Base-by-base conservation (phyloP, 1,140 invertebrate species). In the Dysdera silvatica region DNA sequence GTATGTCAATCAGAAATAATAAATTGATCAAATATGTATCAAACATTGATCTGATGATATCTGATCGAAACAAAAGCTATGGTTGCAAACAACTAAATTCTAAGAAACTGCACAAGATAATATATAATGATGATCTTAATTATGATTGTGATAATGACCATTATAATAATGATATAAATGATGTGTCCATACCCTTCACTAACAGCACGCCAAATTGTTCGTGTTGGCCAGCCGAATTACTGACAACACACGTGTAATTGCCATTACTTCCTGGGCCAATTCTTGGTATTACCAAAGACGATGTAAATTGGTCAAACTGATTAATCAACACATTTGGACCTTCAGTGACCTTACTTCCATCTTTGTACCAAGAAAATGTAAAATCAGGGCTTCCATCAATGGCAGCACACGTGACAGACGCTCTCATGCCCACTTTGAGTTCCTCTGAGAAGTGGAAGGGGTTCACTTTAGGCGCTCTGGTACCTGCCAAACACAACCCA, bases 401-500 rank as follows among this genome's bases (percentile, higher is more conserved):
- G 3, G 69, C 60, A 3, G 68, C 32, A 41, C 69, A 70, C 23
- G 82, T 81, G 31, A 87, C 74, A 69, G 81, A 78, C 24, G 78
- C 78, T 63, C 80, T 77, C 63, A 80, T 86, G 37, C 87, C 87
- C 69, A 84, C 82, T 47, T 84, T 80, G 53, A 87, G 82, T 23
- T 83, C 82, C 8, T 51, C 32, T 2, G 68, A 31, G 63, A 70
- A 68, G 14, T 62, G 56, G 33, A 69, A 57, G 33, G 65, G 55
- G 31, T 47, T 56, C 14, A 70, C 62, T 45, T 26, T 49, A 12
- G 68, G 68, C n/a, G 32, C 29, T 18, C 20, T 52, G 1, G 24
- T 20, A 24, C 26, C 59, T 61, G 33, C 8, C 29, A 57, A 33
- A 32, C 14, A 12, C 14, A 29, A n/a, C 20, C n/a, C n/a, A n/a